Conservation (phyloP, 2,888 invertebrate genomes). For the Calameuta filiformis region DNA sequence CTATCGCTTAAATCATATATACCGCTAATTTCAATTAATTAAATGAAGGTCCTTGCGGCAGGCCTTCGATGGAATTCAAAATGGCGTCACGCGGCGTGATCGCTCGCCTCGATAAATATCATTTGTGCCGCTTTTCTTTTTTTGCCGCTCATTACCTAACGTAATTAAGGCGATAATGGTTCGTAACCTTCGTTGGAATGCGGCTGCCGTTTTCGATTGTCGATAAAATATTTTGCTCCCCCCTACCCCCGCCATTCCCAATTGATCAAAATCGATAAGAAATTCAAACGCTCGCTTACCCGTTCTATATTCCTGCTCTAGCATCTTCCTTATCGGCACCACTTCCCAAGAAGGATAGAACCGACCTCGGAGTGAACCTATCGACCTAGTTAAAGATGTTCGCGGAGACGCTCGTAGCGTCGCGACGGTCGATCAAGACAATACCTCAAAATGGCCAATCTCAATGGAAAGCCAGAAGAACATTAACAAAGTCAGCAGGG, state of each 20-base stretch:
- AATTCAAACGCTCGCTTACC: background rate
- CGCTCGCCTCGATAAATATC: conserved; percentile 17
- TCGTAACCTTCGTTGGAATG: conserved; percentile 15
- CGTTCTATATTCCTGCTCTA: background rate
- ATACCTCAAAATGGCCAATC: background rate
- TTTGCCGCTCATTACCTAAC: conserved; percentile 17
- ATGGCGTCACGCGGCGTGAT: conserved; percentile 13
- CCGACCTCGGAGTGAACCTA: background rate
- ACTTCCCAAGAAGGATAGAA: background rate
- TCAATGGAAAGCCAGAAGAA: background rate
- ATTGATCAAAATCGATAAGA: background rate
- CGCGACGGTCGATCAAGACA: background rate
- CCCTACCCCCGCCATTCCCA: accelerated
- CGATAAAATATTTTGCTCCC: background rate
- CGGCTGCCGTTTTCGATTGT: conserved; percentile 1
- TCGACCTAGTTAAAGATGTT: background rate
- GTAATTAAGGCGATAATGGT: conserved; percentile 17
- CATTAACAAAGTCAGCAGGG: background rate
- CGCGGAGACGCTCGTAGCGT: background rate
- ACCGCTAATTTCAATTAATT: conserved; percentile 6
- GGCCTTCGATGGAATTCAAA: conserved; percentile 19
- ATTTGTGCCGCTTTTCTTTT: conserved; percentile 11
- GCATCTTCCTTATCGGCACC: background rate
- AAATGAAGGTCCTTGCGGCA: conserved; percentile 1
- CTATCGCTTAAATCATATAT: background rate